Conservation (phyloP, 2,113 vertebrate species). For the Micronycteris hirsuta region DNA sequence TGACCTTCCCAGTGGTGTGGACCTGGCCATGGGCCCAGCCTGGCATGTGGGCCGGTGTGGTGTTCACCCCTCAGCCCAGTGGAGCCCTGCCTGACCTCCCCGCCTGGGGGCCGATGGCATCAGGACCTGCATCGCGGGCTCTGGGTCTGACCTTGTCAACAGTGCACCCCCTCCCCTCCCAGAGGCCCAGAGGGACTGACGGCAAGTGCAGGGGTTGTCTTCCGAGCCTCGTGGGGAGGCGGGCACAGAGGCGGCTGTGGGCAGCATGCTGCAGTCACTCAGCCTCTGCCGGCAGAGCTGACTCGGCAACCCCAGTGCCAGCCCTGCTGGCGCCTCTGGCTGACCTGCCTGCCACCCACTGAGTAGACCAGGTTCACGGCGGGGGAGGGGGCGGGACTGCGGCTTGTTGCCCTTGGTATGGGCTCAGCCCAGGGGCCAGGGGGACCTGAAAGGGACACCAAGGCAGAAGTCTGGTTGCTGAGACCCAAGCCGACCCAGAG, state of each 20-base stretch:
- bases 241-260: neutral
- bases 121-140: neutral
- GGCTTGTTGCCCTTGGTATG: neutral
- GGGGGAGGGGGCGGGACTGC: rapidly evolving
- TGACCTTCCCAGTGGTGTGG: neutral
- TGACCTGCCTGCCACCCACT: neutral
- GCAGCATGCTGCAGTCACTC: neutral
- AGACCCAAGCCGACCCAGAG: too few relatives aligned
- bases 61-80: neutral
- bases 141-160: neutral
- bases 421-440: neutral
- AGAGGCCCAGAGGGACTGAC: neutral
- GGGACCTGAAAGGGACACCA: neutral
- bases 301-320: neutral
- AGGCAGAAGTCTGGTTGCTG: neutral
- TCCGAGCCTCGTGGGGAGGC: neutral
- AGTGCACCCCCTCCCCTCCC: neutral
- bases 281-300: neutral
- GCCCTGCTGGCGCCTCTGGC: neutral
- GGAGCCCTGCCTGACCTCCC: neutral
- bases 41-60: neutral
- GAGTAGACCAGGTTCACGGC: rapidly evolving
- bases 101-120: neutral
- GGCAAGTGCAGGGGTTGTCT: neutral
- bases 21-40: rapidly evolving